A percentile compares a stretch with the other conserved stretches of the same genome.
These are phyloP conservation scores for Pseudorhombus dupliciocellatus DNA, from an alignment of 2,113 vertebrate genomes.

Conservation along the genomic window DNA sequence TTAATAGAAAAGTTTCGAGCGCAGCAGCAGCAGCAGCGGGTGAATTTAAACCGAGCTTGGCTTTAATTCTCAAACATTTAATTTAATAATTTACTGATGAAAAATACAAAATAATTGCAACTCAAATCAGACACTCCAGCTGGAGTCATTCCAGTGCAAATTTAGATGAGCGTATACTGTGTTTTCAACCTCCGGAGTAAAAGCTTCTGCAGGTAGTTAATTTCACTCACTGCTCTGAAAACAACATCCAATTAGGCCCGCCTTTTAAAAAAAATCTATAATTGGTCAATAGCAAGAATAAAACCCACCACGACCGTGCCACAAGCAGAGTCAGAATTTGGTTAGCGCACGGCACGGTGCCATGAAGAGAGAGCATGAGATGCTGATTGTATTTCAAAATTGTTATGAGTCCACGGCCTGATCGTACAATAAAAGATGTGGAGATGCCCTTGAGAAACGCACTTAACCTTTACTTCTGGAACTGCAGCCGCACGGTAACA, in stretches of 20 bases:
- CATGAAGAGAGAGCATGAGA: conserved; percentile 3
- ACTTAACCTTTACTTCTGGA: background rate
- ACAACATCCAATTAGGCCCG: conserved; percentile 8
- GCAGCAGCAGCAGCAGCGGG: too few relatives aligned
- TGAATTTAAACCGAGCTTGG: too few relatives aligned
- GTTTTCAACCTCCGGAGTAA: background rate
- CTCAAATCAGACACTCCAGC: background rate
- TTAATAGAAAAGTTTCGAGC: too few relatives aligned
- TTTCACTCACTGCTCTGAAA: background rate
- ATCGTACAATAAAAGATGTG: conserved; percentile 11
- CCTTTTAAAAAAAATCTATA: conserved; percentile 23
- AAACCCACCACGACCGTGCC: conserved; percentile 6
- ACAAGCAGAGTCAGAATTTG: conserved; percentile 15
- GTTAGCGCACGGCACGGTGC: conserved; percentile 7
- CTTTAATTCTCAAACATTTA: too few relatives aligned
- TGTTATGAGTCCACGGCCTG: conserved; percentile 1
- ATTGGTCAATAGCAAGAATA: conserved; percentile 5
- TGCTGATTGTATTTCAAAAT: too few relatives aligned
- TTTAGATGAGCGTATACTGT: background rate
- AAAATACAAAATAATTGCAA: too few relatives aligned
- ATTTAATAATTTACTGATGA: too few relatives aligned
- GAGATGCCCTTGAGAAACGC: conserved; percentile 12
- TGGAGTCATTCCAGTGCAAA: background rate
- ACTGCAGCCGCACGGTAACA: background rate
- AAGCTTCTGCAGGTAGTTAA: conserved; percentile 7